Evolutionary conservation across 2,888 invertebrate species (phyloP).

Genomic region (Scaptomyza caliginosa): DNA sequence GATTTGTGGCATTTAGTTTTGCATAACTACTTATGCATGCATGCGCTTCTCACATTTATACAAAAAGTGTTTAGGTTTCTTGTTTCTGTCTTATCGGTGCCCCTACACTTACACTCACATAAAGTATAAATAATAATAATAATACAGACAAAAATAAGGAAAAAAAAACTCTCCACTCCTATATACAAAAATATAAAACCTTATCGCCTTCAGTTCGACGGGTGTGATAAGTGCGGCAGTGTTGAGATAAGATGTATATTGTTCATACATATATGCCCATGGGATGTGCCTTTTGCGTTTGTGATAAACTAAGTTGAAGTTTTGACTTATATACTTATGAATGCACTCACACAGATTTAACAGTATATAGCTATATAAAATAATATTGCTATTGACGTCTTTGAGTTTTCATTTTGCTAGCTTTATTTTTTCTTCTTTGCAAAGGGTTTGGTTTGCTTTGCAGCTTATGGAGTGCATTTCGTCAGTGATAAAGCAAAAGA

Average conservation of each 20-base stretch:
- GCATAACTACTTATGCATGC: slow-evolving; percentile 14
- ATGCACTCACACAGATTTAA: neutral
- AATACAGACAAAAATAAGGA: slow-evolving; percentile 29
- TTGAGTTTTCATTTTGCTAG: slow-evolving; percentile 8
- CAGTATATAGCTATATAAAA: neutral
- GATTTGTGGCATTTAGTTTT: slow-evolving; percentile 18
- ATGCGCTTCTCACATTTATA: slow-evolving; percentile 26
- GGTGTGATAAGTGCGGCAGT: slow-evolving; percentile 61
- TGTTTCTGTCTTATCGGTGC: slow-evolving; percentile 35
- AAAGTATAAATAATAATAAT: slow-evolving; percentile 3
- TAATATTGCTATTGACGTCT: slow-evolving; percentile 10
- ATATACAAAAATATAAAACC: slow-evolving; percentile 41
- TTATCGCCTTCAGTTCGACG: slow-evolving; percentile 56
- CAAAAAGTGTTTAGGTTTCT: slow-evolving; percentile 15
- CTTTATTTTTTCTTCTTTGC: slow-evolving; percentile 1
- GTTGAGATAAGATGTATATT: slow-evolving; percentile 62
- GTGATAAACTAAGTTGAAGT: slow-evolving; percentile 32
- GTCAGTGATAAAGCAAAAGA: neutral
- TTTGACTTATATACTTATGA: neutral
- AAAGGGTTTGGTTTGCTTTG: neutral
- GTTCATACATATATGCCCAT: neutral
- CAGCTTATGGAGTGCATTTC: slow-evolving; percentile 1
- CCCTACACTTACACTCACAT: neutral
- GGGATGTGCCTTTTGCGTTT: slow-evolving; percentile 17
- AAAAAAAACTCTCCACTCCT: slow-evolving; percentile 5